phyloP scores from a whole-genome alignment of 2,797 vertebrate species.

The Rousettus madagascariensis region DNA sequence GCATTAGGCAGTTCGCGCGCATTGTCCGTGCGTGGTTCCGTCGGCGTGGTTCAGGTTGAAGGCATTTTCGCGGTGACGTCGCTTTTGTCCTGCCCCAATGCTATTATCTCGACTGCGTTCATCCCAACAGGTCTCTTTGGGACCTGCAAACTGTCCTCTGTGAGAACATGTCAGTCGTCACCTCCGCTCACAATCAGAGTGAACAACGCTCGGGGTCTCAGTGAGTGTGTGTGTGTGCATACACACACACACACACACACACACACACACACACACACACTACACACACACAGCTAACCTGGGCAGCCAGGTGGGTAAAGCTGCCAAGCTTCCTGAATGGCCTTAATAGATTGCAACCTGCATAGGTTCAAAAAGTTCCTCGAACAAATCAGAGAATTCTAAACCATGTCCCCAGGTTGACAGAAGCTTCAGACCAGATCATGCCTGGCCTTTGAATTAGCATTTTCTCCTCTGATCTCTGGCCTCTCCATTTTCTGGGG shows the following conservation, averaged over 20 bases:
- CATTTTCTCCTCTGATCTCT: constrained; percentile 70
- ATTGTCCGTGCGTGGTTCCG: constrained; percentile 84
- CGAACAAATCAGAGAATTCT: constrained; percentile 28
- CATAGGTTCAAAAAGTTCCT: neutral
- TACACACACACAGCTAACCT: constrained; percentile 44
- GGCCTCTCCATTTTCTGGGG: constrained; percentile 67
- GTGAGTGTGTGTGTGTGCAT: neutral
- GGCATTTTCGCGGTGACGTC: constrained; percentile 86
- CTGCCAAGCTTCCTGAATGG: constrained; percentile 42
- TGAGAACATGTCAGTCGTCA: constrained; percentile 72
- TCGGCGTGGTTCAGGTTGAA: constrained; percentile 86
- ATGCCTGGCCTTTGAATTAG: constrained; percentile 51
- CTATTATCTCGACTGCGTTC: constrained; percentile 81
- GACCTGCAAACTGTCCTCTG: constrained; percentile 70
- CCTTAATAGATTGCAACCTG: constrained; percentile 63
- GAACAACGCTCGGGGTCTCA: constrained; percentile 69
- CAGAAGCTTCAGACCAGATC: neutral
- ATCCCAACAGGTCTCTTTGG: constrained; percentile 75
- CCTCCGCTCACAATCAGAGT: constrained; percentile 34
- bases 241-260: neutral
- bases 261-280: neutral
- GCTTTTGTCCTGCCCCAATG: constrained; percentile 84
- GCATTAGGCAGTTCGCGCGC: constrained; percentile 77
- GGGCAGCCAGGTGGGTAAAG: constrained; percentile 53
- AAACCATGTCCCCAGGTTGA: neutral